A percentile compares a stretch with the other conserved stretches of the same genome.
These are phyloP conservation scores for Yponomeuta evonymella DNA, from an alignment of 2,888 invertebrate genomes.

Conservation along the genomic window DNA sequence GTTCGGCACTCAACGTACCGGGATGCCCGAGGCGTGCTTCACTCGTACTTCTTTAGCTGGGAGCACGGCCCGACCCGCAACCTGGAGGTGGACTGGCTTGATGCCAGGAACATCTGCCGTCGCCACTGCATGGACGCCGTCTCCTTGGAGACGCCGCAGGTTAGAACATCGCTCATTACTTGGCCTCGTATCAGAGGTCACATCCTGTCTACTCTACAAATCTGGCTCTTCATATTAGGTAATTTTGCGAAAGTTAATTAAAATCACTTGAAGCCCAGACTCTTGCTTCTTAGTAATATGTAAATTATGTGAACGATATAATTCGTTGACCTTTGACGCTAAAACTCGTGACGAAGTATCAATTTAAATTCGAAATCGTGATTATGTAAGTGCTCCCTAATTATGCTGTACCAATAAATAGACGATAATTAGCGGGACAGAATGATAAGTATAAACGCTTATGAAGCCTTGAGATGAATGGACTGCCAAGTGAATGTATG, in stretches of 20 bases:
- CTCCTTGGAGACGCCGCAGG: conserved; percentile 91
- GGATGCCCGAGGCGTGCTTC: conserved; percentile 90
- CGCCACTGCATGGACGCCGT: conserved; percentile 96
- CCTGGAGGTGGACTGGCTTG: conserved; percentile 92
- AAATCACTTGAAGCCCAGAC: neutral
- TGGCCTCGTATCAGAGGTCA: neutral
- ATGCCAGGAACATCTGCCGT: conserved; percentile 92
- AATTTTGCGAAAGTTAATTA: conserved; percentile 3
- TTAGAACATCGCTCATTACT: conserved; percentile 28
- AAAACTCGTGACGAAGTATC: neutral
- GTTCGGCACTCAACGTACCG: conserved; percentile 92
- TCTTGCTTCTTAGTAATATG: neutral
- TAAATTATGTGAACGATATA: neutral
- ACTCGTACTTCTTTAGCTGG: conserved; percentile 97
- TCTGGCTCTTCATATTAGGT: neutral
- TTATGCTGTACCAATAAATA: neutral
- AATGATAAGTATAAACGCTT: neutral
- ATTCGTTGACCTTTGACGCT: neutral
- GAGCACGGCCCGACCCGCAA: conserved; percentile 88
- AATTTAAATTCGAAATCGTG: conserved; percentile 1
- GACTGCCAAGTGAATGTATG: conserved; percentile 23
- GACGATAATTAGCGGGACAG: neutral
- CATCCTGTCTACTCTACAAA: neutral
- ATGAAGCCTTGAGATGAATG: conserved; percentile 14
- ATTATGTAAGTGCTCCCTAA: neutral